Evolutionary conservation across 2,888 invertebrate genomes (phyloP), one percentile per base, ranked within the genome.

Genomic region (Ophraella communa): DNA sequence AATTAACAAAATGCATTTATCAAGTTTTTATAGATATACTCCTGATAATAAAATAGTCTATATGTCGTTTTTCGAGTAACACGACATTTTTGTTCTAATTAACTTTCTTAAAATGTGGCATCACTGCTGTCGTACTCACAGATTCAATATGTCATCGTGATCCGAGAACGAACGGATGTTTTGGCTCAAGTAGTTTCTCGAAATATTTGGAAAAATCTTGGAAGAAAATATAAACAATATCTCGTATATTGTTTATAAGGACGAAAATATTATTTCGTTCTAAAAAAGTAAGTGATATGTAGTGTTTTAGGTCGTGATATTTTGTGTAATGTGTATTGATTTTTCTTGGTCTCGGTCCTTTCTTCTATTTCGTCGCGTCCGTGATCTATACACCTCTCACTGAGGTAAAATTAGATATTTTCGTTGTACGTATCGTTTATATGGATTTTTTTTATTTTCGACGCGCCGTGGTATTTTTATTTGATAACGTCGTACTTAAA

Each of bases 221-320:
- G 60, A 60, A 30, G 53, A 60, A 60, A 57, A 44, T n/a, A 24
- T 17, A 53, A 60, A 60, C 60, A 52, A 60, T 44, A 58, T 53
- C 8, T 14, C 42, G 42, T 17, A 62, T 45, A 63, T 67, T 60
- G 66, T 70, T 67, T 65, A 60, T 65, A 64, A 66, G 65, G 60
- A 59, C 65, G 65, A 73, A 66, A 55, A 20, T 69, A 63, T 58
- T 62, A 70, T 71, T 70, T 71, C 68, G 70, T 72, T 71, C 67
- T 60, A 61, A 65, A 70, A 71, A 72, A 71, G 74, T 74, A 74
- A 74, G 74, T 74, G 74, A 62, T 65, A 49, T 62, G 67, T 71
- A 70, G 66, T 62, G 68, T 68, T 63, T n/a, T 69, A 69, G 67
- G 67, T 56, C 65, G 69, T 67, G 71, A 47, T 73, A 72, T 58